These are phyloP conservation scores for Scaptomyza tumidula DNA, from an alignment of 2,888 invertebrate species.

Conservation along the genomic window DNA sequence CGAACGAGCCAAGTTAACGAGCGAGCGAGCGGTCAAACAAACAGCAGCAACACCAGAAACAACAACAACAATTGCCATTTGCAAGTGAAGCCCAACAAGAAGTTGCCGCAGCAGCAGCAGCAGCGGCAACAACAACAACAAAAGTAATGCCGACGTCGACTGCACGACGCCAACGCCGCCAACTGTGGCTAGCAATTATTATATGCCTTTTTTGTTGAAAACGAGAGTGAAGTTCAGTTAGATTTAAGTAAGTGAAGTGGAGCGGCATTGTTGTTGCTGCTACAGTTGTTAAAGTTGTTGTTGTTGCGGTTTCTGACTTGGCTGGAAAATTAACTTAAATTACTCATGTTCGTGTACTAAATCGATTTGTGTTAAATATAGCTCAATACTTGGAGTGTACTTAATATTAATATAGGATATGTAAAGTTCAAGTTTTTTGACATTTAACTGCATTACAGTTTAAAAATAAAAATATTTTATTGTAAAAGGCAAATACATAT, in stretches of 20 bases:
- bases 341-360: constrained; percentile 39
- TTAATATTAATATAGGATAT: too few species aligned
- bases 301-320: constrained; percentile 57
- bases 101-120: constrained; percentile 32
- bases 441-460: too few species aligned
- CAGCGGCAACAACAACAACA: constrained; percentile 10
- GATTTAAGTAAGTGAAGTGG: constrained; percentile 41
- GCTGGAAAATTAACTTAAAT: constrained; percentile 42
- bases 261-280: constrained; percentile 40
- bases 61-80: constrained; percentile 50
- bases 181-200: constrained; percentile 55
- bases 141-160: constrained; percentile 3
- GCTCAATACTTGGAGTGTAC: too few species aligned
- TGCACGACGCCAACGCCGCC: constrained; percentile 31
- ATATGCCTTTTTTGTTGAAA: constrained; percentile 59
- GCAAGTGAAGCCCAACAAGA: constrained; percentile 71
- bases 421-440: too few species aligned
- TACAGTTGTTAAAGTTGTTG: constrained; percentile 10
- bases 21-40: constrained; percentile 59
- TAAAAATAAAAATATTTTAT: too few species aligned
- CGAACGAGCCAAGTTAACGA: constrained; percentile 49
- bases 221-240: constrained; percentile 76
- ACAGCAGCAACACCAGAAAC: constrained; percentile 23
- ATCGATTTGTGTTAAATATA: constrained; percentile 11
- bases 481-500: too few species aligned